Percentiles rank a stretch among this genome's conserved stretches.
Conservation (phyloP, 2,797 vertebrate genomes). For the Anguilla obscura region DNA sequence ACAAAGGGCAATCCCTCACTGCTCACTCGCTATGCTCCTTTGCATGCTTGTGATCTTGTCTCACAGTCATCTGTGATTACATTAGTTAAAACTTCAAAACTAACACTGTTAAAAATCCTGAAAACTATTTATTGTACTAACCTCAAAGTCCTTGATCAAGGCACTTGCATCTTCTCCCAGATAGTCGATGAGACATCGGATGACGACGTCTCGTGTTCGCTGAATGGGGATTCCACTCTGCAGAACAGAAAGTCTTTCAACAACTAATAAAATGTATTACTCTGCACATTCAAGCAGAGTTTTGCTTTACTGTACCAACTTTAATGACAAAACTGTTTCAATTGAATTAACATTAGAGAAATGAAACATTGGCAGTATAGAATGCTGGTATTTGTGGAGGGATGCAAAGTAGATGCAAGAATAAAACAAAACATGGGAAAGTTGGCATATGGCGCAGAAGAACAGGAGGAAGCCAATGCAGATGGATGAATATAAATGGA, state of each 20-base stretch:
- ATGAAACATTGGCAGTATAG: background rate
- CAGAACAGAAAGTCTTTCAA: slow-evolving; percentile 22
- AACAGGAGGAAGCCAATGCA: too few relatives aligned
- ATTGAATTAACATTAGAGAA: slow-evolving; percentile 22
- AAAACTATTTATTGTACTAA: slow-evolving; percentile 25
- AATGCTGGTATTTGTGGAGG: too few relatives aligned
- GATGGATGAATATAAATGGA: too few relatives aligned
- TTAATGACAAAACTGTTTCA: slow-evolving; percentile 27
- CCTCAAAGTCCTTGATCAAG: slow-evolving; percentile 42
- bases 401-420: background rate
- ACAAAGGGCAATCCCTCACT: too few relatives aligned
- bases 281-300: slow-evolving; percentile 9
- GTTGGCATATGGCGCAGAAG: too few relatives aligned
- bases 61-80: too few relatives aligned
- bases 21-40: too few relatives aligned
- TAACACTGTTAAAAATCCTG: slow-evolving; percentile 16
- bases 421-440: background rate
- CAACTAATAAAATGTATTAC: slow-evolving; percentile 14
- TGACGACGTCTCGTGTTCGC: slow-evolving; percentile 30
- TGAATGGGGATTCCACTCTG: slow-evolving; percentile 30
- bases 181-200: slow-evolving; percentile 39
- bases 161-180: slow-evolving; percentile 40
- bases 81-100: background rate
- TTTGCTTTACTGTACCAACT: background rate
- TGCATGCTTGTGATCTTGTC: too few relatives aligned